A percentile compares a stretch with the other conserved stretches of the same genome.
These are phyloP conservation scores for Zelleria hepariella DNA, from an alignment of 2,888 invertebrate species.

Conservation along the genomic window DNA sequence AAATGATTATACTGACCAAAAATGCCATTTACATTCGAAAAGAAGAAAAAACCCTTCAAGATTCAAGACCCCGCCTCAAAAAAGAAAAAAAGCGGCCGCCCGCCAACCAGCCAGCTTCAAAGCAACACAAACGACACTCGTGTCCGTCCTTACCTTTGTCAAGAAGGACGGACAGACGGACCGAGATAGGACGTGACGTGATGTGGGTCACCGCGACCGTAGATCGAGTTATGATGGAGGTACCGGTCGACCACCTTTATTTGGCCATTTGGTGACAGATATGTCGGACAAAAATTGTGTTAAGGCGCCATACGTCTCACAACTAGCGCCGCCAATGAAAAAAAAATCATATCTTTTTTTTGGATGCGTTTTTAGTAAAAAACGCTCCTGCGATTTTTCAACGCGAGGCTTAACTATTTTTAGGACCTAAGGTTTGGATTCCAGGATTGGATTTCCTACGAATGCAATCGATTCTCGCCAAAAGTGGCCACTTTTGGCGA, in stretches of 20 bases:
- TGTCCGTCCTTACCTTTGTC: neutral
- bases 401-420: too few species aligned
- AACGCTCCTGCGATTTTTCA: too few species aligned
- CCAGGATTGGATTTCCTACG: too few species aligned
- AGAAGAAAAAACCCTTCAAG: neutral
- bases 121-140: neutral
- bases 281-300: too few species aligned
- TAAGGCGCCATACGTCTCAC: too few species aligned
- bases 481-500: too few species aligned
- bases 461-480: too few species aligned
- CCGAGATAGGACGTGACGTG: conserved; percentile 24
- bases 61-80: neutral
- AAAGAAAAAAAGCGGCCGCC: neutral
- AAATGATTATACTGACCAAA: neutral
- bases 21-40: neutral
- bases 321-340: too few species aligned
- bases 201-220: conserved; percentile 29
- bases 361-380: too few species aligned
- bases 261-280: too few species aligned
- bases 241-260: neutral
- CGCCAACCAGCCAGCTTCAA: neutral
- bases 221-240: neutral
- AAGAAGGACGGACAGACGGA: conserved; percentile 17
- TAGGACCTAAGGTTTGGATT: too few species aligned
- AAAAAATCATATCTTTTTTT: too few species aligned